Evolutionary conservation across 2,888 invertebrate genomes (phyloP), one percentile per base, ranked within the genome.

Genomic region (Lomographa bimaculata): DNA sequence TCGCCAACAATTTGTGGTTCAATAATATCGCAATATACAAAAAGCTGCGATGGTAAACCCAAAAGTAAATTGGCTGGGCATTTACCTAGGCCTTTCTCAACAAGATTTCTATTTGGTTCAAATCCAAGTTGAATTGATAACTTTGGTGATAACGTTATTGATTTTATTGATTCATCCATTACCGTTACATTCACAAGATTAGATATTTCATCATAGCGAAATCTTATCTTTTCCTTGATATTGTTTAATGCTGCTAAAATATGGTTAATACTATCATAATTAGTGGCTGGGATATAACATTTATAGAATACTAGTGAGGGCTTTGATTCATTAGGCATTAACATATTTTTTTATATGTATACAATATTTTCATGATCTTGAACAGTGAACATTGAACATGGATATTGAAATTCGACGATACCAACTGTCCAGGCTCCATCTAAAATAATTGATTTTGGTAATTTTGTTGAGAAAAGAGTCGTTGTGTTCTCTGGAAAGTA

Each of bases 401-500:
- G 41, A 35, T 41, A 42, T 30, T 42, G 42, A 30, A 42, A 42
- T 25, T 51, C 50, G 5, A 54, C 47, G 30, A 55, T 14, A 7
- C 43, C 50, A 21, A 50, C 50, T 3, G 5, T 24, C 53, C 50
- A 54, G 30, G 41, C 30, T 9, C 52, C 56, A 12, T 50, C 49
- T 9, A 53, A 36, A n/a, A 37, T 50, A 3, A 55, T 39, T 2
- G 47, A 9, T 33, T 50, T 54, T 3, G 54, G 52, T 40, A 57
- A 19, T 30, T 54, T 57, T 2, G 56, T 53, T 8, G 42, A 43
- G 28, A 52, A 55, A 19, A 30, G 27, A 10, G 53, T 42, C 2
- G 50, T 51, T 3, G 25, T 54, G 19, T 54, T 58, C n/a, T 55
- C 43, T 7, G 54, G 51, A 30, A 54, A 57, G 14, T 59, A 57